A percentile compares a stretch with the other conserved stretches of the same genome.
Conservation (phyloP, 2,888 invertebrate genomes). For the Terebella lapidaria region DNA sequence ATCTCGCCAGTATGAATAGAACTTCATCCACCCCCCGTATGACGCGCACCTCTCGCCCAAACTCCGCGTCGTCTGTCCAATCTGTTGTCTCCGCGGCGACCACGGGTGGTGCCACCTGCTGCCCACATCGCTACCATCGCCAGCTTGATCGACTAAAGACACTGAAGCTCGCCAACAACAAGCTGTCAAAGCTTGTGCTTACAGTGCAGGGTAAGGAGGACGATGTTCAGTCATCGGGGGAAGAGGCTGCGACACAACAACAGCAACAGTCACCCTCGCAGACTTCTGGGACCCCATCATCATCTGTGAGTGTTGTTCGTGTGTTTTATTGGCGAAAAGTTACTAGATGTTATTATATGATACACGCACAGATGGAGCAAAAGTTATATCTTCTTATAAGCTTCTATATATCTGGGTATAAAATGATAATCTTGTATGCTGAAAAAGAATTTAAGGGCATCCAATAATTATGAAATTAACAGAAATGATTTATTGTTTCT, state of each 20-base stretch:
- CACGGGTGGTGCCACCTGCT: constrained; percentile 20
- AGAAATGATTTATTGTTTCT: too few relatives aligned
- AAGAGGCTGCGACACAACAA: neutral
- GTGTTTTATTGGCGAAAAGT: too few relatives aligned
- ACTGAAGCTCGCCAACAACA: constrained; percentile 79
- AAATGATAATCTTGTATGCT: too few relatives aligned
- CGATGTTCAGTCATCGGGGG: neutral
- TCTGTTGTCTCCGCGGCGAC: neutral
- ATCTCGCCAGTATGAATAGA: neutral
- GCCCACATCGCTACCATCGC: constrained; percentile 61
- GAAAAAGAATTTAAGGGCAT: too few relatives aligned
- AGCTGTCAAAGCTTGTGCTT: constrained; percentile 67
- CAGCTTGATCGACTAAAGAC: constrained; percentile 77
- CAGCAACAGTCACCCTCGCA: too few relatives aligned
- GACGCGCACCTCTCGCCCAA: neutral
- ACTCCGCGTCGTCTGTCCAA: neutral
- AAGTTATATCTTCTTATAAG: too few relatives aligned
- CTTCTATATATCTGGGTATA: too few relatives aligned
- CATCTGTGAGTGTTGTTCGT: too few relatives aligned
- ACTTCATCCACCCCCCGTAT: neutral
- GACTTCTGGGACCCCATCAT: too few relatives aligned
- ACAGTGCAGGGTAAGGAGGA: neutral
- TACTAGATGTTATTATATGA: too few relatives aligned
- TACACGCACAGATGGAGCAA: too few relatives aligned
- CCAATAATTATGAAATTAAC: too few relatives aligned